Percentiles rank a stretch among this genome's conserved stretches.
phyloP scores from a whole-genome alignment of 2,113 vertebrate species.

The Tympanuchus pallidicinctus region DNA sequence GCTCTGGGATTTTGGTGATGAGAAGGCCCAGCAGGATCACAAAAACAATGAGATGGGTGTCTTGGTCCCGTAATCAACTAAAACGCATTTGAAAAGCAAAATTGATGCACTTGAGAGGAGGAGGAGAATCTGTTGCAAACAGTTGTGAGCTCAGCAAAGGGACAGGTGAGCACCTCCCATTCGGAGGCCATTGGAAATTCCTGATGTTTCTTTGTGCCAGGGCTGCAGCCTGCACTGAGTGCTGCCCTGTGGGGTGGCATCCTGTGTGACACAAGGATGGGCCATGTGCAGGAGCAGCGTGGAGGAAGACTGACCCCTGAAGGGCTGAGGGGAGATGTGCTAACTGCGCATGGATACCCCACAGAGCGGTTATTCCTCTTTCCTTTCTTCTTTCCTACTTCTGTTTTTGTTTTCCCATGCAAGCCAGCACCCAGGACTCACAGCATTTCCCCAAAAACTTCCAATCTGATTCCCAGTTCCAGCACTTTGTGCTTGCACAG shows the following conservation, averaged over 20 bases:
- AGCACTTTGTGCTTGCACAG: too few relatives aligned
- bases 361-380: neutral
- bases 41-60: accelerated
- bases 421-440: neutral
- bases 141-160: accelerated
- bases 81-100: neutral
- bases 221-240: neutral
- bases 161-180: neutral
- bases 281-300: neutral
- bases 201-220: too few relatives aligned
- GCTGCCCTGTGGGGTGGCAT: neutral
- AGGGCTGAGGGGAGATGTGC: neutral
- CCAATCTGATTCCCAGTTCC: neutral
- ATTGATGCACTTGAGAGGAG: accelerated
- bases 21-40: neutral
- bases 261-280: neutral
- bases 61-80: neutral
- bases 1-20: too few relatives aligned
- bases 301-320: neutral
- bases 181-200: neutral
- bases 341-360: neutral
- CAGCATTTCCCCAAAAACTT: neutral
- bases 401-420: neutral
- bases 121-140: accelerated
- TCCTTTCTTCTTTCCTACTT: neutral